phyloP scores from a whole-genome alignment of 2,797 vertebrate species.

The Lerista edwardsae region DNA sequence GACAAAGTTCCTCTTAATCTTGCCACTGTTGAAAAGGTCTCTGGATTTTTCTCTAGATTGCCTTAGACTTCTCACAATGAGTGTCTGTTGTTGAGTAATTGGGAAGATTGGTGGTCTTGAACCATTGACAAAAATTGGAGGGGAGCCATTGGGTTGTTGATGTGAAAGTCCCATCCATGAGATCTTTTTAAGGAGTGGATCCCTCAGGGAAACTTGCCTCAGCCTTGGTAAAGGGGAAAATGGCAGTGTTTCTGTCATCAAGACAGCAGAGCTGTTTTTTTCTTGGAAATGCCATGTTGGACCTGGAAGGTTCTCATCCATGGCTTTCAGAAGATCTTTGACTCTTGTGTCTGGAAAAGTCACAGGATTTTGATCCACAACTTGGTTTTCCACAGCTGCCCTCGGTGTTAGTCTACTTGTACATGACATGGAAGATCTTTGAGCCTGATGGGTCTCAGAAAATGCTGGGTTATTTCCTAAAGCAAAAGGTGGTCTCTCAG shows the following conservation, averaged over 20 bases:
- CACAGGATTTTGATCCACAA: conserved; percentile 35
- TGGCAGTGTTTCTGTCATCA: conserved; percentile 62
- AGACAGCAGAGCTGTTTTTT: conserved; percentile 49
- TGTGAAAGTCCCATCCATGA: conserved; percentile 76
- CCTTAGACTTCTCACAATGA: conserved; percentile 77
- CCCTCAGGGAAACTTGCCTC: conserved; percentile 70
- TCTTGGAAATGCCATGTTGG: conserved; percentile 49
- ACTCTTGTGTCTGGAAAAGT: conserved; percentile 56
- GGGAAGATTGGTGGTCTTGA: conserved; percentile 77
- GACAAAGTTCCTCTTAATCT: conserved; percentile 78
- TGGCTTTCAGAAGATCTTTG: conserved; percentile 69
- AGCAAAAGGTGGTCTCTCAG: conserved; percentile 67
- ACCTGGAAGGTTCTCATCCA: conserved; percentile 63
- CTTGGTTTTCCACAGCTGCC: conserved; percentile 73
- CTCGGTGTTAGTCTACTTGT: conserved; percentile 71
- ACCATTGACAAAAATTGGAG: conserved; percentile 71
- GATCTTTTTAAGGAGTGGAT: conserved; percentile 75
- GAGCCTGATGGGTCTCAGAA: conserved; percentile 52
- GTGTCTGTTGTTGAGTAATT: conserved; percentile 74
- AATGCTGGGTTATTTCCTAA: conserved; percentile 56
- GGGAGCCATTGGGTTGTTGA: conserved; percentile 63
- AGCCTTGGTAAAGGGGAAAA: conserved; percentile 75
- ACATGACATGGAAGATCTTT: conserved; percentile 45
- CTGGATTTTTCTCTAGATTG: conserved; percentile 79
- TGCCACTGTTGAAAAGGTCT: conserved; percentile 59